These are phyloP conservation scores for Molossus alvarezi DNA, from an alignment of 2,797 vertebrate genomes.

Conservation along the genomic window DNA sequence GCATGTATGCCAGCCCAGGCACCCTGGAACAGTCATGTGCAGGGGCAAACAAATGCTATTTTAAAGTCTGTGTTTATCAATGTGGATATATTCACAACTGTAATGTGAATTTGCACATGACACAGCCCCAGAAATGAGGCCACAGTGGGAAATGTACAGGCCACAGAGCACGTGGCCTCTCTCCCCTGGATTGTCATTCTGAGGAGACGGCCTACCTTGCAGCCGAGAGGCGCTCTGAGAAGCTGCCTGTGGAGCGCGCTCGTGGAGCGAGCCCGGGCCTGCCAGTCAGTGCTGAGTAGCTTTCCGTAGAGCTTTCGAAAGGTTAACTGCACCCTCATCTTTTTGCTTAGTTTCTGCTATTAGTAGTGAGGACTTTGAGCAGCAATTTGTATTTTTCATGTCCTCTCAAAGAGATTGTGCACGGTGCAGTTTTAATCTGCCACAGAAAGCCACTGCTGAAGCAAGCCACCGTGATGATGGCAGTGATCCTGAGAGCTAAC, in stretches of 20 bases:
- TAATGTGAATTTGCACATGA: neutral
- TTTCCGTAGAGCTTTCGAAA: neutral
- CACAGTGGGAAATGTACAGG: neutral
- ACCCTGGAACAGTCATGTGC: neutral
- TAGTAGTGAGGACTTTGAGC: neutral
- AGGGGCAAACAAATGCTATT: neutral
- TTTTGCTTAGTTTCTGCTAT: neutral
- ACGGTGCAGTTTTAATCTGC: neutral
- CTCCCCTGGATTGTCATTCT: neutral
- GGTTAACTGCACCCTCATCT: neutral
- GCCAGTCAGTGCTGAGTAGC: neutral
- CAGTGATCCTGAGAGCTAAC: accelerated
- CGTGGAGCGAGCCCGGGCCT: neutral
- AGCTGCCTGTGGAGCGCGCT: neutral
- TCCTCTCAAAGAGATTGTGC: neutral
- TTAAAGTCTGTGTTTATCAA: neutral
- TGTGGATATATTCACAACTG: neutral
- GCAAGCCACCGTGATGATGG: neutral
- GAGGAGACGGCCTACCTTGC: neutral
- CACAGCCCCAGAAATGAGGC: neutral
- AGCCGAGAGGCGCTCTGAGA: neutral
- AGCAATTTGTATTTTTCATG: neutral
- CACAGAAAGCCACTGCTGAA: neutral
- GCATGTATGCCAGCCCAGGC: neutral
- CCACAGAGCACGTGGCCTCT: neutral